Evolutionary conservation across 1,140 invertebrate genomes (phyloP).

Genomic region (Drosophila ambigua): DNA sequence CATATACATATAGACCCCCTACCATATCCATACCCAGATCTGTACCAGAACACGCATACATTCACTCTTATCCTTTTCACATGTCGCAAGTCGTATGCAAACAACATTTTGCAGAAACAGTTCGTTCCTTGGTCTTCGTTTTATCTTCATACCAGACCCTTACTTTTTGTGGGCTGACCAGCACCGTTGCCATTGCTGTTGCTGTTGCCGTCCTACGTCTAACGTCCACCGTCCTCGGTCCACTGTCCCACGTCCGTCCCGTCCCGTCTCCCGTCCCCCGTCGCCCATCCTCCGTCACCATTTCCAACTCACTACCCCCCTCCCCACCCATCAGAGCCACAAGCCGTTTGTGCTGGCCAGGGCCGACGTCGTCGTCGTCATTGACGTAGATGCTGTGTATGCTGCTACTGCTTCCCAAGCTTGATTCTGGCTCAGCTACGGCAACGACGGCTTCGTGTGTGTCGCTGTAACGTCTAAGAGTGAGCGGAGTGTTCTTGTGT

Average conservation of each 20-base stretch:
- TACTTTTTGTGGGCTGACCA: conserved; percentile 81
- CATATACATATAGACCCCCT: conserved; percentile 8
- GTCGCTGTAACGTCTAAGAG: conserved; percentile 71
- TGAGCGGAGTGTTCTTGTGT: conserved; percentile 47
- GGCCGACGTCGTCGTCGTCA: conserved; percentile 22
- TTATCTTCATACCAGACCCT: conserved; percentile 83
- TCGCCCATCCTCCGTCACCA: conserved; percentile 18
- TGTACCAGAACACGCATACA: conserved; percentile 33
- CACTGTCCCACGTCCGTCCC: conserved; percentile 13
- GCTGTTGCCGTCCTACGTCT: conserved; percentile 23
- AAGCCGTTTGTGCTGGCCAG: conserved; percentile 47
- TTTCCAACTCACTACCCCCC: conserved; percentile 42
- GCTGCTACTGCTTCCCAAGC: conserved; percentile 65
- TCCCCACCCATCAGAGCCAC: conserved; percentile 10
- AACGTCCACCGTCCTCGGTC: conserved; percentile 16
- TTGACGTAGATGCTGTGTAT: conserved; percentile 58
- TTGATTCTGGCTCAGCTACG: conserved; percentile 69
- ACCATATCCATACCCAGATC: conserved; percentile 17
- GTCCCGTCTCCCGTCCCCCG: conserved; percentile 13
- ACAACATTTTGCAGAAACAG: conserved; percentile 83
- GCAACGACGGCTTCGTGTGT: conserved; percentile 48
- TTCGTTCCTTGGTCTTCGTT: conserved; percentile 84
- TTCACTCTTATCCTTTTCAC: conserved; percentile 80
- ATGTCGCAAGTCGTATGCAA: conserved; percentile 84
- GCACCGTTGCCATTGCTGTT: conserved; percentile 50